phyloP scores from a whole-genome alignment of 2,113 vertebrate species.

The Illadopsis cleaveri region DNA sequence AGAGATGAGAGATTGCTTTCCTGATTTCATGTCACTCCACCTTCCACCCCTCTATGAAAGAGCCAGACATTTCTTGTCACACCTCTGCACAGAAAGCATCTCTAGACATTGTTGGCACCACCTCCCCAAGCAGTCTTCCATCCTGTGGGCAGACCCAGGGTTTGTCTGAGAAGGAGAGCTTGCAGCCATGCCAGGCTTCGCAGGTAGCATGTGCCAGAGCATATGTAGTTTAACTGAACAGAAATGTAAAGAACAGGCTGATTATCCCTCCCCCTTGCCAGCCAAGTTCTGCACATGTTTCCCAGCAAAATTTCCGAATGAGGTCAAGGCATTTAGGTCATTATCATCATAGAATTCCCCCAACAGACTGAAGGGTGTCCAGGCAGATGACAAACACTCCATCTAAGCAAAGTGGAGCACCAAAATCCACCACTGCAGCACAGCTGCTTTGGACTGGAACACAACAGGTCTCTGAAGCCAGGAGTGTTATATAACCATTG shows the following conservation, averaged over 20 bases:
- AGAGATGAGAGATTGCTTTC: not conserved
- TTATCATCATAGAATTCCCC: not conserved
- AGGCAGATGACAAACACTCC: not conserved
- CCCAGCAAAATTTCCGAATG: not conserved
- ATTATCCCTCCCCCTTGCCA: not conserved
- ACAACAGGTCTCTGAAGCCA: not conserved
- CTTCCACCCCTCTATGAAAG: not conserved
- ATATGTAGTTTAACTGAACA: not conserved
- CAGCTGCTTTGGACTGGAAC: conserved; percentile 48
- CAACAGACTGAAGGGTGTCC: not conserved
- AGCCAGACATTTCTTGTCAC: not conserved
- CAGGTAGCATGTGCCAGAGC: not conserved
- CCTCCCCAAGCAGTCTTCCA: not conserved
- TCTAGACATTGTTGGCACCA: not conserved
- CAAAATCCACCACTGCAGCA: not conserved
- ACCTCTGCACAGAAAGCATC: not conserved
- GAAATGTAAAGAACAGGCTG: not conserved
- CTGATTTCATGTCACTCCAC: not conserved
- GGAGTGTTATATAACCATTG: not conserved
- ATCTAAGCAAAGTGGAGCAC: not conserved
- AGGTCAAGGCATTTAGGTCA: conserved; percentile 15
- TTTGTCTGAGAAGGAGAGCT: not conserved
- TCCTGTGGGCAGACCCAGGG: not conserved
- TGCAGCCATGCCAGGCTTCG: not conserved
- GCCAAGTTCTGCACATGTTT: conserved; percentile 9